These are phyloP conservation scores for Takifugu bimaculatus DNA, from an alignment of 2,113 vertebrate species.

Conservation along the genomic window DNA sequence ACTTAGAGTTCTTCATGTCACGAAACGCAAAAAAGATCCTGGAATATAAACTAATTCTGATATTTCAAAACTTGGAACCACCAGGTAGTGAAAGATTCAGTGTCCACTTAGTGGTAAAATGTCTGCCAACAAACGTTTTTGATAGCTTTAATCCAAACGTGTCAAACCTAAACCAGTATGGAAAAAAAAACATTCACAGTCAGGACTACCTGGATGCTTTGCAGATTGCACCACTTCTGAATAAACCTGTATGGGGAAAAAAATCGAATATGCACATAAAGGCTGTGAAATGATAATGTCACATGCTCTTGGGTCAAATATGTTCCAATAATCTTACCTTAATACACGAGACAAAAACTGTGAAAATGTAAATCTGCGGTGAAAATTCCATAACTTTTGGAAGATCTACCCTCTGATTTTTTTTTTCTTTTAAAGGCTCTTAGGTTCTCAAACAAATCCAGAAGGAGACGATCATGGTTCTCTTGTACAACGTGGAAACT, in stretches of 20 bases:
- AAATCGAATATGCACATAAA: slow-evolving; percentile 29
- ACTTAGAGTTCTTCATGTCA: too few relatives aligned
- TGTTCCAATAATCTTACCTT: slow-evolving; percentile 76
- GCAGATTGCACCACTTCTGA: slow-evolving; percentile 63
- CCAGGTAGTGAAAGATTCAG: too few relatives aligned
- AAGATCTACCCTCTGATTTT: slow-evolving; percentile 6
- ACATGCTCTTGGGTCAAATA: background rate
- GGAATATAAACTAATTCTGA: too few relatives aligned
- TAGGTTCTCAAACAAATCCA: slow-evolving; percentile 51
- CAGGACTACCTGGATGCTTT: slow-evolving; percentile 84
- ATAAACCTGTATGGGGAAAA: slow-evolving; percentile 74
- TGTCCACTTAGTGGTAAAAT: too few relatives aligned
- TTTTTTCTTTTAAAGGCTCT: slow-evolving; percentile 9
- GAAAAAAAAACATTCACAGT: too few relatives aligned
- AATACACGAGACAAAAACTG: slow-evolving; percentile 72
- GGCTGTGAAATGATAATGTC: background rate
- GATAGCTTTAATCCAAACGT: too few relatives aligned
- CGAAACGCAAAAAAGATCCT: too few relatives aligned
- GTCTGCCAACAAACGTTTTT: too few relatives aligned
- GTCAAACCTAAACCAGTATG: too few relatives aligned
- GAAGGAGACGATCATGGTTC: slow-evolving; percentile 41
- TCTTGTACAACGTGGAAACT: slow-evolving; percentile 40
- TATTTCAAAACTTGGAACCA: too few relatives aligned
- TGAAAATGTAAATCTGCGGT: slow-evolving; percentile 60
- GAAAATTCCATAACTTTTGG: slow-evolving; percentile 62